phyloP scores from a whole-genome alignment of 2,888 invertebrate species.

The Netelia fuscicornis region DNA sequence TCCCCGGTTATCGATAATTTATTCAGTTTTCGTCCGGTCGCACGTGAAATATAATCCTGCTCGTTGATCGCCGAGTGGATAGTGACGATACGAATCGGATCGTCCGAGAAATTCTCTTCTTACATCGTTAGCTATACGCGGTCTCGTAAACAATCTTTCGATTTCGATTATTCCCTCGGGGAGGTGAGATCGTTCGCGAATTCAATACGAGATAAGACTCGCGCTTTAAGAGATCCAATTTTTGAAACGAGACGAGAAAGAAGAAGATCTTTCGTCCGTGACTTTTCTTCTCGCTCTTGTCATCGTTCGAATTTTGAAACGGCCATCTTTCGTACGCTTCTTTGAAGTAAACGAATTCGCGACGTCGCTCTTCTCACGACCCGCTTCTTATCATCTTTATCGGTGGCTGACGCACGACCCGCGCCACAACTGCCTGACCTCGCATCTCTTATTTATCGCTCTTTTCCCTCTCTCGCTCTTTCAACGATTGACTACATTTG shows the following conservation, averaged over 20 bases:
- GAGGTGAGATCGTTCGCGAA: background rate
- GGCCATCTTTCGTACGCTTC: background rate
- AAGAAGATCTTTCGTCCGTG: background rate
- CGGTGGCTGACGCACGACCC: conserved; percentile 54
- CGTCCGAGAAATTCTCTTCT: background rate
- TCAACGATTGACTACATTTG: conserved; percentile 4
- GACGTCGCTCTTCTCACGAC: conserved; percentile 31
- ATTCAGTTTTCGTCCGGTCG: background rate
- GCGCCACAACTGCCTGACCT: conserved; percentile 50
- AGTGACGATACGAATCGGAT: background rate
- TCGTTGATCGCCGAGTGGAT: background rate
- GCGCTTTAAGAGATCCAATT: background rate
- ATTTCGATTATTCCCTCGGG: background rate
- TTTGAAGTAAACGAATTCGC: conserved; percentile 31
- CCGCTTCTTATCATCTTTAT: conserved; percentile 62
- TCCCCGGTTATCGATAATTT: background rate
- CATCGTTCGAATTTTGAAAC: background rate
- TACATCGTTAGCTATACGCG: background rate
- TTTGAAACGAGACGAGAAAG: background rate
- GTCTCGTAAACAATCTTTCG: background rate
- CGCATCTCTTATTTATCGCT: conserved; percentile 49
- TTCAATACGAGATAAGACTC: background rate
- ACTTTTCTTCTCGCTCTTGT: background rate
- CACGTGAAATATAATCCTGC: too few relatives aligned
- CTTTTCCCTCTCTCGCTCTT: background rate